Evolutionary conservation across 35 echinoderm and acorn worm species (phyloP).

Genomic region (Patiria miniata): DNA sequence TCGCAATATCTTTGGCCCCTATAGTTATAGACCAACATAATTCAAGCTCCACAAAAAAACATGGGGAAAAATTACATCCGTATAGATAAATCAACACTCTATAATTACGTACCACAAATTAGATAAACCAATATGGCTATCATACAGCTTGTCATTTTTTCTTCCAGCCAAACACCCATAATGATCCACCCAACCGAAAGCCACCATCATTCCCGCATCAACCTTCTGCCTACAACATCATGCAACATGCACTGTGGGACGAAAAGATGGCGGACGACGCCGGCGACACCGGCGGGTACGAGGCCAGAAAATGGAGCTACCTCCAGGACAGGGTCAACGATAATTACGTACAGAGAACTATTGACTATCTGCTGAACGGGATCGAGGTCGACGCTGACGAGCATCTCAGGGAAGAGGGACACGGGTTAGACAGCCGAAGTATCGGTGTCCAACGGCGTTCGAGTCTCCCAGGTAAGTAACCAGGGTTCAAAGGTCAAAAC

Average conservation of each 20-base stretch:
- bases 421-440: neutral
- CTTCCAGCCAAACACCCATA: no score
- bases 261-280: conserved; percentile 5
- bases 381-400: neutral
- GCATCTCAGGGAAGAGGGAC: neutral
- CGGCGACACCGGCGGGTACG: neutral
- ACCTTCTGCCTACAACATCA: neutral
- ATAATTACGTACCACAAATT: no score
- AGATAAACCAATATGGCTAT: no score
- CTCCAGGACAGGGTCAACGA: neutral
- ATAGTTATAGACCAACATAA: no score
- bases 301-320: neutral
- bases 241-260: conserved; percentile 11
- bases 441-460: neutral
- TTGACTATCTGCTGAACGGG: neutral
- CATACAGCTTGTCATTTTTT: no score
- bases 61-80: no score
- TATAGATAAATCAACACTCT: no score
- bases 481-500: neutral
- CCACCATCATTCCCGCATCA: no score
- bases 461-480: neutral
- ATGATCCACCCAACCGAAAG: no score
- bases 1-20: no score
- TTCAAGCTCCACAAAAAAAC: no score
- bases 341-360: neutral